A percentile compares a stretch with the other conserved stretches of the same genome.
Evolutionary conservation across 2,888 invertebrate species (phyloP).

Genomic region (Brachylomia viminalis): DNA sequence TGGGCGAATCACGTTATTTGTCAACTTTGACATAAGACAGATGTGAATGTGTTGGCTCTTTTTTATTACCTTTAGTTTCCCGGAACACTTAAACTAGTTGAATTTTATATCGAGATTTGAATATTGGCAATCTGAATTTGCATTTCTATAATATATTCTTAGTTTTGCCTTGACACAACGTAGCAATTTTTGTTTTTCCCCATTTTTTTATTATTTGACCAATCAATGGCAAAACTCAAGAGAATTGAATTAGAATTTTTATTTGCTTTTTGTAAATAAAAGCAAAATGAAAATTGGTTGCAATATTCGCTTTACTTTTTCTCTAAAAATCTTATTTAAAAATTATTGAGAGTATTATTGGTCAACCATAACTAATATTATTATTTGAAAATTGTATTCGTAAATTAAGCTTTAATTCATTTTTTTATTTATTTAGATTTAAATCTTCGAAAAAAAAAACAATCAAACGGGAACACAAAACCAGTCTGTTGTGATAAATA

Average conservation of each 20-base stretch:
- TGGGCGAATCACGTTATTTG: conserved; percentile 67
- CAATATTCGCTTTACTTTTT: conserved; percentile 55
- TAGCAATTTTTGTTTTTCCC: background rate
- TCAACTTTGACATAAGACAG: conserved; percentile 65
- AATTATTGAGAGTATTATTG: conserved; percentile 44
- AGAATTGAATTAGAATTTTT: background rate
- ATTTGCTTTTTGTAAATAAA: conserved; percentile 7
- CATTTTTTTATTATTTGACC: background rate
- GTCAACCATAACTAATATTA: conserved; percentile 53
- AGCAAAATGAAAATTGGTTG: conserved; percentile 34
- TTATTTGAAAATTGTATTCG: conserved; percentile 69
- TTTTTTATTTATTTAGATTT: conserved; percentile 82
- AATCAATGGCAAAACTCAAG: conserved; percentile 11
- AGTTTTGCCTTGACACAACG: conserved; percentile 1
- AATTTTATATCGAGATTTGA: conserved; percentile 18
- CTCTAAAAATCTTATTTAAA: conserved; percentile 45
- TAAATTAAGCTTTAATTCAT: conserved; percentile 85
- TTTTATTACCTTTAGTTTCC: conserved; percentile 47
- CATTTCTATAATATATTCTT: background rate
- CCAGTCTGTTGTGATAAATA: conserved; percentile 89
- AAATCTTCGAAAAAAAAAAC: conserved; percentile 69
- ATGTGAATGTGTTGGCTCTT: conserved; percentile 61
- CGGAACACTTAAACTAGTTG: conserved; percentile 37
- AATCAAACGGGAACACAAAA: conserved; percentile 82
- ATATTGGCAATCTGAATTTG: conserved; percentile 17